These are phyloP conservation scores for human DNA, from an alignment of 2,113 vertebrate genomes.

Conservation along the genomic window DNA sequence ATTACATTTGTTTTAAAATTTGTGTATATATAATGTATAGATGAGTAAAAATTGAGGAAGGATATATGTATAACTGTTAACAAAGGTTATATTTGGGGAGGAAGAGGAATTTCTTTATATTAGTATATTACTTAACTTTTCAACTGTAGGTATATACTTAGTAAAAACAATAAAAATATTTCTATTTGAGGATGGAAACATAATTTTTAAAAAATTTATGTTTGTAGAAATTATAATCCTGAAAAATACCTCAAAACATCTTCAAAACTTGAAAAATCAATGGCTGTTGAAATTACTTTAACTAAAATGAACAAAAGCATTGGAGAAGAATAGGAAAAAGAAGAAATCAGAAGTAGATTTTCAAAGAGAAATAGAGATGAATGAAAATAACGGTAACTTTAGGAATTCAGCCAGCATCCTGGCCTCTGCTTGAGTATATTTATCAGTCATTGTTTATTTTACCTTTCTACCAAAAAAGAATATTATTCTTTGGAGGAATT, in stretches of 20 bases:
- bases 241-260: not conserved
- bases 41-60: not conserved
- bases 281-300: not conserved
- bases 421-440: not conserved
- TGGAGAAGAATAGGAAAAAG: not conserved
- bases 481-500: not conserved
- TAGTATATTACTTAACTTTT: not conserved
- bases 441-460: not conserved
- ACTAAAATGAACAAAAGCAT: not conserved
- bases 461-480: not conserved
- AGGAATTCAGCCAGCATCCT: not conserved
- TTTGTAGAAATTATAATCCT: not conserved
- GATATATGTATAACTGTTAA: not conserved
- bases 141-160: not conserved
- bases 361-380: not conserved
- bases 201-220: not conserved
- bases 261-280: not conserved
- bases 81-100: not conserved
- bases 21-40: not conserved
- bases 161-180: not conserved
- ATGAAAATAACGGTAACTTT: not conserved
- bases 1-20: not conserved
- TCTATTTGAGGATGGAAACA: slow-evolving; percentile 15
- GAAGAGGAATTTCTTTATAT: not conserved
- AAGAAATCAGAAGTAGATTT: not conserved